Evolutionary conservation across 1,140 invertebrate genomes (phyloP).

Genomic region (Bombus confusus): DNA sequence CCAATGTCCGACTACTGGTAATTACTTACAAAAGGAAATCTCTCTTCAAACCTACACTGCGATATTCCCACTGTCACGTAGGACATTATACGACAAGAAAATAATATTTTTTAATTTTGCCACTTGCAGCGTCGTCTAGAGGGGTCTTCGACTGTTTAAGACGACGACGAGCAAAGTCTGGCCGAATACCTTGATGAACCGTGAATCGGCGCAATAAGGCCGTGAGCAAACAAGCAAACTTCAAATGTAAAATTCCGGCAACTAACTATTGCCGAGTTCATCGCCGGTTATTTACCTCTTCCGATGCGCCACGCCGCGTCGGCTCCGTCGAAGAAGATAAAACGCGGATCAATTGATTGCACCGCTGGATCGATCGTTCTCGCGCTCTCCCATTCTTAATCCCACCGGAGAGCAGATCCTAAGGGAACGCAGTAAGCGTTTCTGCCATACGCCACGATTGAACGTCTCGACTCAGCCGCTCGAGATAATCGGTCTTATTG

Average conservation of each 20-base stretch:
- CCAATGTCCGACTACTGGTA: no score
- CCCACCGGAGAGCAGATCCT: not conserved
- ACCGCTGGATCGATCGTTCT: not conserved
- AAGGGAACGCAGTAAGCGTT: not conserved
- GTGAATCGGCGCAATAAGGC: not conserved
- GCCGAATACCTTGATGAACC: not conserved
- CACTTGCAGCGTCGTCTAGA: no score
- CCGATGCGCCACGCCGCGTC: not conserved
- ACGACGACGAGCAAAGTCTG: not conserved
- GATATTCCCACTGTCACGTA: no score
- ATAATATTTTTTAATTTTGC: no score
- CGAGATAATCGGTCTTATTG: slow-evolving; percentile 68
- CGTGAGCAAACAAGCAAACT: not conserved
- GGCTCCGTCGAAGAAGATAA: not conserved
- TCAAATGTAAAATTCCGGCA: not conserved
- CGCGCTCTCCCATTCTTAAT: not conserved
- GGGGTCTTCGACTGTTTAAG: not conserved
- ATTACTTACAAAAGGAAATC: no score
- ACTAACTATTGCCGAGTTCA: not conserved
- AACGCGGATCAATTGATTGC: slow-evolving; percentile 1
- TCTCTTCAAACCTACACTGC: no score
- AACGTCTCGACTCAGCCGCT: slow-evolving; percentile 18
- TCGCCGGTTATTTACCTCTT: not conserved
- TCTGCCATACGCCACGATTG: not conserved
- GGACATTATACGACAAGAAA: no score